A percentile compares a stretch with the other conserved stretches of the same genome.
These are phyloP conservation scores for Bombus confusus DNA, from an alignment of 1,140 invertebrate species.

Conservation along the genomic window DNA sequence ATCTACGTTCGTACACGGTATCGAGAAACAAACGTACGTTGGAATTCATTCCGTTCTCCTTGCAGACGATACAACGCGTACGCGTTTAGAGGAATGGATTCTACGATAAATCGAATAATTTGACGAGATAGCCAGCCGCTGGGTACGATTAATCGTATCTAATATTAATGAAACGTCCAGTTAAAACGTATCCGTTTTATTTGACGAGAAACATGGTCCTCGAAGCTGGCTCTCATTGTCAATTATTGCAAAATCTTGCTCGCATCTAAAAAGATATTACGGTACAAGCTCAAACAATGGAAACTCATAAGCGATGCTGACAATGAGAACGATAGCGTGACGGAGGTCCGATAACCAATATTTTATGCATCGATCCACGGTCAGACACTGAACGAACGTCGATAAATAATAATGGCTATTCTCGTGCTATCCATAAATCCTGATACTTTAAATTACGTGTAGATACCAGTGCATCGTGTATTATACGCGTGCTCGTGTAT, in stretches of 20 bases:
- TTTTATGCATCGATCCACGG: conserved; percentile 32
- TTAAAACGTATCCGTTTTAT: neutral
- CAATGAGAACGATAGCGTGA: conserved; percentile 51
- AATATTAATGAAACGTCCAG: neutral
- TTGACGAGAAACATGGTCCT: neutral
- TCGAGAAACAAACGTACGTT: too few relatives aligned
- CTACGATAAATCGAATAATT: neutral
- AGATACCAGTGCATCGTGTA: conserved; percentile 26
- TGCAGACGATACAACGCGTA: too few relatives aligned
- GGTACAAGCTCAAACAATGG: conserved; percentile 23
- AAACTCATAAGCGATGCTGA: conserved; percentile 34
- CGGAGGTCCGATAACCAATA: conserved; percentile 36
- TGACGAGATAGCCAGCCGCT: neutral
- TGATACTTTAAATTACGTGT: conserved; percentile 48
- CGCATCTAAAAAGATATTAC: neutral
- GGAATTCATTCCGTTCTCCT: too few relatives aligned
- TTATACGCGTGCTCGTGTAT: conserved; percentile 23
- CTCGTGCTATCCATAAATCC: conserved; percentile 59
- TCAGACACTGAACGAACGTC: conserved; percentile 32
- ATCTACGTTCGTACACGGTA: too few relatives aligned
- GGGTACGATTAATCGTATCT: neutral
- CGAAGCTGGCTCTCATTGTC: neutral
- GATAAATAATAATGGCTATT: conserved; percentile 55
- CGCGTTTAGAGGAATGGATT: neutral
- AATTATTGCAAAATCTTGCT: neutral